Evolutionary conservation across 2,797 vertebrate genomes (phyloP).

Genomic region (Hybognathus amarus): DNA sequence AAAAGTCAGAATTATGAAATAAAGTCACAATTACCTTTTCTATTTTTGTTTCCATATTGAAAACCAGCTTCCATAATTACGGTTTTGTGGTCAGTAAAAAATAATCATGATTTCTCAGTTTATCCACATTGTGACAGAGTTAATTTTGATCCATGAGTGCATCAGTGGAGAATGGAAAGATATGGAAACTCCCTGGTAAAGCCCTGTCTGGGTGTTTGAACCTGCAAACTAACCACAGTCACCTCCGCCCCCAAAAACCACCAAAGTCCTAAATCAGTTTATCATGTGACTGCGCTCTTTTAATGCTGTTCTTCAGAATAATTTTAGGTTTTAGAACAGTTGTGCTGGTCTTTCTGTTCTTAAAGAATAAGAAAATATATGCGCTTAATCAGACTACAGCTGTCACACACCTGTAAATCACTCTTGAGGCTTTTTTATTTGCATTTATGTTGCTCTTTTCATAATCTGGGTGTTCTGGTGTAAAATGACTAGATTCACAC

Average conservation of each 20-base stretch:
- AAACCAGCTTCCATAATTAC: not conserved
- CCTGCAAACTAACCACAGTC: conserved; percentile 32
- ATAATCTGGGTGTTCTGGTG: conserved; percentile 17
- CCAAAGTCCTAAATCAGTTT: conserved; percentile 16
- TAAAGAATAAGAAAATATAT: not conserved
- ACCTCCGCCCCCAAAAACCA: not conserved
- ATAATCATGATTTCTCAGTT: not conserved
- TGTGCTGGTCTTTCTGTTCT: not conserved
- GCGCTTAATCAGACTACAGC: not conserved
- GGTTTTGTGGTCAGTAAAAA: not conserved
- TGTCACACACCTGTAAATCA: conserved; percentile 14
- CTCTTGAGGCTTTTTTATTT: not conserved
- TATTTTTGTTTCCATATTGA: not conserved
- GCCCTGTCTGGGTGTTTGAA: conserved; percentile 23
- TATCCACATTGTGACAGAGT: not conserved
- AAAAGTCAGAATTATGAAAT: too few relatives aligned
- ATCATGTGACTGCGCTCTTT: conserved; percentile 11
- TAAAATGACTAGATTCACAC: conserved; percentile 19
- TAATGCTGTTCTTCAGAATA: not conserved
- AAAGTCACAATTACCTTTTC: not conserved
- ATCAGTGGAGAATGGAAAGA: conserved; percentile 6
- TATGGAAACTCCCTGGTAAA: conserved; percentile 41
- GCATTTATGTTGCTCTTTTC: conserved; percentile 12
- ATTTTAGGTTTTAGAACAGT: not conserved
- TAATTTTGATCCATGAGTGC: conserved; percentile 12